These are phyloP conservation scores for Vulpes lagopus DNA, from an alignment of 2,113 vertebrate genomes.

Conservation along the genomic window DNA sequence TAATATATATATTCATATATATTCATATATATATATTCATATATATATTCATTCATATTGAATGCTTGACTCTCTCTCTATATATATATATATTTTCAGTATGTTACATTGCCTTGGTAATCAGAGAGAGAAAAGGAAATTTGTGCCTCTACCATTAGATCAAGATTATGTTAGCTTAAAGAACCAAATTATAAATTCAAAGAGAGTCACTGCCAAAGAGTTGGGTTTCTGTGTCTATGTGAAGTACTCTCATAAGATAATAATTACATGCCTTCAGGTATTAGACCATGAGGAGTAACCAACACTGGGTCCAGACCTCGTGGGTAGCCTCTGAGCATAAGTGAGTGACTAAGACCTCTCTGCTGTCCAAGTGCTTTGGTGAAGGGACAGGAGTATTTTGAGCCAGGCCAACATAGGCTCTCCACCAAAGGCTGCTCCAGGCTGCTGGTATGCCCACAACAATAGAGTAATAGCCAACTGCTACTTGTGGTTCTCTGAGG, in stretches of 20 bases:
- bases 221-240: conserved; percentile 91
- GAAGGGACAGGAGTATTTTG: conserved; percentile 90
- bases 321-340: conserved; percentile 90
- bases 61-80: too few relatives aligned
- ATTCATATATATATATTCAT: too few relatives aligned
- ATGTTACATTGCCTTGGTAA: conserved; percentile 87
- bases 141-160: conserved; percentile 85
- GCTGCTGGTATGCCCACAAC: conserved; percentile 87
- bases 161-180: conserved; percentile 89
- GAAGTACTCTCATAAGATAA: conserved; percentile 92
- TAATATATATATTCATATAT: too few relatives aligned
- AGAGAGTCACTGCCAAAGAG: conserved; percentile 91
- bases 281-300: conserved; percentile 92
- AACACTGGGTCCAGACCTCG: conserved; percentile 92
- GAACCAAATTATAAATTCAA: conserved; percentile 91
- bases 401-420: conserved; percentile 90
- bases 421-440: conserved; percentile 90
- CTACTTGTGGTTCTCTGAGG: conserved; percentile 82
- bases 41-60: too few relatives aligned
- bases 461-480: conserved; percentile 87
- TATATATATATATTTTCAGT: conserved; percentile 83
- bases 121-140: conserved; percentile 84
- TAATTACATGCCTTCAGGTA: conserved; percentile 93
- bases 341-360: conserved; percentile 92
- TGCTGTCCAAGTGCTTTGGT: conserved; percentile 90